Evolutionary conservation across 1,140 invertebrate genomes (phyloP), one percentile per base, ranked within the genome.

Genomic region (Steinernema khuongi): DNA sequence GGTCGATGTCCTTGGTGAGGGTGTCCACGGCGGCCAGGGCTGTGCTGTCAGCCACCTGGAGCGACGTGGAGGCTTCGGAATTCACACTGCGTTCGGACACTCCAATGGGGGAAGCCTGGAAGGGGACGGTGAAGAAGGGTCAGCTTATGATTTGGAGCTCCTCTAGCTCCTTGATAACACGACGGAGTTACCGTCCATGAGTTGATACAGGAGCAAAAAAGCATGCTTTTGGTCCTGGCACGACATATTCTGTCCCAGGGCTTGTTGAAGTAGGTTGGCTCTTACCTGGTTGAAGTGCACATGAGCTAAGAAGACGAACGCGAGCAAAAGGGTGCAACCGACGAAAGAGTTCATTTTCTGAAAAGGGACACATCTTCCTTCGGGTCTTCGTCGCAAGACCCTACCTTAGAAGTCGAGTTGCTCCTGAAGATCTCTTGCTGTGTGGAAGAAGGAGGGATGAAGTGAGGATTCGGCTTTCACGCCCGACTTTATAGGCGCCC

Each of bases 1-100:
- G 31, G 50, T 67, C 60, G 31, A 67, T 19, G 31, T 66, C 71
- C 17, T 41, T 67, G n/a, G 18, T 70, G n/a, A 73, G 44, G 22
- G 72, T 73, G 67, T 73, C 72, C 14, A 73, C 50, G 7, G 50
- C 26, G 26, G 50, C 41, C 11, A 73, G 28, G 7, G 31, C 50
- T 18, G 72, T 73, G 11, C 26, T 41, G 43, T 73, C 68, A 1
- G 44, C 18, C 41, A 44, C 17, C 26, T 31, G 31, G 44, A 66
- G 50, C 7, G 50, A 7, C 50, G 19, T 60, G 22, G 19, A 22
- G 50, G n/a, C n/a, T n/a, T n/a, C n/a, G n/a, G n/a, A n/a, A n/a
- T 60, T 60, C 50, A 60, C 50, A 60, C 50, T 60, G 50, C 50
- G 50, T 60, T 60, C 50, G 50, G 50, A 60, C 50, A 60, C 50